Percentiles rank a stretch among this genome's conserved stretches.
phyloP scores from a whole-genome alignment of 2,113 vertebrate species.

The Protomyctophum bolini region DNA sequence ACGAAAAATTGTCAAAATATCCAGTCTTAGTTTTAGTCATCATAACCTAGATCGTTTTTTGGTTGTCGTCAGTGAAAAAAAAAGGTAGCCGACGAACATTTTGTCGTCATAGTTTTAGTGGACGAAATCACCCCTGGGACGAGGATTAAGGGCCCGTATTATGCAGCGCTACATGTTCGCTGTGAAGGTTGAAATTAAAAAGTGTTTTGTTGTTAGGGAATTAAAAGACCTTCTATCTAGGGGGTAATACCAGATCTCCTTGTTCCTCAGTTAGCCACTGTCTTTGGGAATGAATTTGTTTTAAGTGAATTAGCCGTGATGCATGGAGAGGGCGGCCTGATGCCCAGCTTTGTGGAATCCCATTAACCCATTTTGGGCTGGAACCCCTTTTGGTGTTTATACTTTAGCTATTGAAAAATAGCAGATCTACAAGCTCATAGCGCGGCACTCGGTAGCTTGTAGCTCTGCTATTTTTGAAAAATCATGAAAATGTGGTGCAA shows the following conservation, averaged over 20 bases:
- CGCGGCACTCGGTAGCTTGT: too few relatives aligned
- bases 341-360: conserved; percentile 74
- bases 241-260: conserved; percentile 6
- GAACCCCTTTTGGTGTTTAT: too few relatives aligned
- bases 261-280: conserved; percentile 49
- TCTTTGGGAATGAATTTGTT: conserved; percentile 72
- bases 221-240: conserved; percentile 40
- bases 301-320: conserved; percentile 72
- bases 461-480: too few relatives aligned
- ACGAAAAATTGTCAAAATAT: too few relatives aligned
- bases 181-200: conserved; percentile 70
- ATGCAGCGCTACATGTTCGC: not conserved
- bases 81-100: too few relatives aligned
- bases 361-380: too few relatives aligned
- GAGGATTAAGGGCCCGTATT: conserved; percentile 26
- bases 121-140: conserved; percentile 15
- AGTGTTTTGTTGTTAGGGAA: conserved; percentile 40
- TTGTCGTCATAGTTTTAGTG: conserved; percentile 24
- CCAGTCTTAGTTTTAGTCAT: too few relatives aligned
- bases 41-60: too few relatives aligned
- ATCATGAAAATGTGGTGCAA: too few relatives aligned
- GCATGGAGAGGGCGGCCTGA: conserved; percentile 49
- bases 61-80: too few relatives aligned
- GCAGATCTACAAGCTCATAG: too few relatives aligned
- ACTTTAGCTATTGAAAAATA: too few relatives aligned